Base-by-base conservation (phyloP, 2,888 invertebrate genomes). In the Pachydiplax longipennis region DNA sequence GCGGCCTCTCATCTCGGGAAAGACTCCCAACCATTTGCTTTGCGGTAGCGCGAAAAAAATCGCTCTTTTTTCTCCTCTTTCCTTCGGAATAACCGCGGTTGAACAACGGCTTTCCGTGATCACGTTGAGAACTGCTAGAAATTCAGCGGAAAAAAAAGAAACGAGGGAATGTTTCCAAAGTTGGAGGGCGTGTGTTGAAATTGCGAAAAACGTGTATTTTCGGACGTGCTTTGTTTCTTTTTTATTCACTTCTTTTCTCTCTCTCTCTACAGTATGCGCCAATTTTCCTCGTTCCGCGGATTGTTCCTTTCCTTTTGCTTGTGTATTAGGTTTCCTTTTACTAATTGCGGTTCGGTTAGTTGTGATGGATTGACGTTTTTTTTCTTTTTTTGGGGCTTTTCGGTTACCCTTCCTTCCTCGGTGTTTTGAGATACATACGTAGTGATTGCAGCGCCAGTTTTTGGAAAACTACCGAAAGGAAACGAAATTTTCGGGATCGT, bases 51-150 rank as follows among this genome's bases (percentile, higher is more conserved):
- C 10, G 37, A 40, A 65, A 87, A 61, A 61, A 37, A 25, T 44
- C 3, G 40, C 53, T 48, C 31, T 83, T 58, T n/a, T 37, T 37
- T n/a, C 1, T 13, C 35, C 1, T 22, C 35, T 35, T 35, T n/a
- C 61, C 61, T 25, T 80, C 37, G 37, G 35, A 37, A 40, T 81
- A 87, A 87, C 87, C 61, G 22, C 61, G 58, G 87, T 87, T 61
- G 61, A 87, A 65, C 87, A 87, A 65, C 58, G 61, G 61, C 87
- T 37, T 37, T 22, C 6, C 87, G 65, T n/a, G 61, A 87, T 61
- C 87, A 87, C 87, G 87, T 87, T 37, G 61, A 87, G 87, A 87
- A 87, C 87, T 87, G 61, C 37, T 87, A 65, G 87, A 37, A 65
- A 87, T 87, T 87, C 87, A 65, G 83, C 18, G 58, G 83, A 18